A percentile compares a stretch with the other conserved stretches of the same genome.
phyloP scores from a whole-genome alignment of 2,797 vertebrate genomes.

The Mormyrops attenuatus region DNA sequence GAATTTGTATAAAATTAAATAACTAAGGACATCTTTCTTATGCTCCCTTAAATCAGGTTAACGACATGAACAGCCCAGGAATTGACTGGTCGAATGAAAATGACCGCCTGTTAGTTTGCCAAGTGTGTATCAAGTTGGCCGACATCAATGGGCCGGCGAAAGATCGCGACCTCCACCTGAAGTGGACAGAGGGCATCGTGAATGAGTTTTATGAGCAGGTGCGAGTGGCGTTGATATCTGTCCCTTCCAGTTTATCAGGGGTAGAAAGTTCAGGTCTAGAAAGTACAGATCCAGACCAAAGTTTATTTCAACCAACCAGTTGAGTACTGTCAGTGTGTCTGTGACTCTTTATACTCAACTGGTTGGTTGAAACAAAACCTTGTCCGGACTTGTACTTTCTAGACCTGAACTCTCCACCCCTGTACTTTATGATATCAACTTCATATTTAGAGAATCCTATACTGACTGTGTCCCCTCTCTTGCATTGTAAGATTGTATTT shows the following conservation, averaged over 20 bases:
- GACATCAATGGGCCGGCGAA: constrained; percentile 71
- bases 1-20: constrained; percentile 9
- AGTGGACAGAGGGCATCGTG: constrained; percentile 68
- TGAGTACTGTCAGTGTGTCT: too few relatives aligned
- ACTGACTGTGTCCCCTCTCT: neutral
- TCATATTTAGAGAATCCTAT: too few relatives aligned
- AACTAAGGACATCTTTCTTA: neutral
- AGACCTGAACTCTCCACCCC: too few relatives aligned
- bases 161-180: constrained; percentile 58
- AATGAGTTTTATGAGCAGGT: constrained; percentile 72
- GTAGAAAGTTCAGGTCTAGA: neutral
- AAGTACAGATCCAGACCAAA: neutral
- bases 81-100: constrained; percentile 70
- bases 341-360: too few relatives aligned
- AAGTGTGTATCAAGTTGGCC: constrained; percentile 76
- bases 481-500: neutral
- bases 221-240: constrained; percentile 3
- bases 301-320: neutral
- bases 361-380: too few relatives aligned
- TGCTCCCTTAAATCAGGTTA: constrained; percentile 51
- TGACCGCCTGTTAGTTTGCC: constrained; percentile 68
- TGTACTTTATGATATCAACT: too few relatives aligned
- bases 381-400: too few relatives aligned
- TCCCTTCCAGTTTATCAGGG: neutral
- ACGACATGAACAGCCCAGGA: constrained; percentile 60